These are phyloP conservation scores for Hemithea aestivaria DNA, from an alignment of 2,888 invertebrate species.

Conservation along the genomic window DNA sequence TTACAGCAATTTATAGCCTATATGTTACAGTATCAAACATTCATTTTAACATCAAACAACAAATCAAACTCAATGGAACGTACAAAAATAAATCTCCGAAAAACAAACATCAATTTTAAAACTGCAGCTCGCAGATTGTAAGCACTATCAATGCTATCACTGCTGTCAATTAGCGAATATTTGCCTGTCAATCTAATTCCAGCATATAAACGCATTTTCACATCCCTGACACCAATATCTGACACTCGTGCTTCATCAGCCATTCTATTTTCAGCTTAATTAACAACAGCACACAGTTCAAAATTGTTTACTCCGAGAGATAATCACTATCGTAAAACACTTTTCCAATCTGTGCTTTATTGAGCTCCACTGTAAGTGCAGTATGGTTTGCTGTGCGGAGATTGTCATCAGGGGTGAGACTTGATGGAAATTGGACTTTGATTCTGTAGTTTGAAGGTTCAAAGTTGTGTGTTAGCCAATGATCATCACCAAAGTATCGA, in stretches of 20 bases:
- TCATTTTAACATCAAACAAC: too few species aligned
- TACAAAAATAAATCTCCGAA: slow-evolving; percentile 1
- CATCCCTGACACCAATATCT: slow-evolving; percentile 7
- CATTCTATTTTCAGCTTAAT: slow-evolving; percentile 17
- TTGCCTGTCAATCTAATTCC: slow-evolving; percentile 22
- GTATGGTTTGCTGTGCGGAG: slow-evolving; percentile 8
- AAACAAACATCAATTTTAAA: slow-evolving; percentile 1
- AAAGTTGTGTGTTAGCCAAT: neutral
- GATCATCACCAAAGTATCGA: slow-evolving; percentile 7
- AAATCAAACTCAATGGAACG: slow-evolving; percentile 1
- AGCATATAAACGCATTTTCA: slow-evolving; percentile 7
- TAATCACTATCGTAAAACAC: neutral
- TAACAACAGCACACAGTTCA: slow-evolving; percentile 9
- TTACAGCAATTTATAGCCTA: too few species aligned
- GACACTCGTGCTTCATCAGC: slow-evolving; percentile 5
- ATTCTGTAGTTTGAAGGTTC: neutral
- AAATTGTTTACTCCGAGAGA: slow-evolving; percentile 3
- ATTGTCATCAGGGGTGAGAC: slow-evolving; percentile 4
- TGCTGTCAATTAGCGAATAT: slow-evolving; percentile 22
- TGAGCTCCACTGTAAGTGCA: slow-evolving; percentile 3
- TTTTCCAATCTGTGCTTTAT: slow-evolving; percentile 11
- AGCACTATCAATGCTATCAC: slow-evolving; percentile 14
- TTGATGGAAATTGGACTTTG: slow-evolving; percentile 1
- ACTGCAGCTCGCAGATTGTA: slow-evolving; percentile 5
- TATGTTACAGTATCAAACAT: too few species aligned